These are phyloP conservation scores for Strix occidentalis DNA, from an alignment of 2,797 vertebrate genomes.

Conservation along the genomic window DNA sequence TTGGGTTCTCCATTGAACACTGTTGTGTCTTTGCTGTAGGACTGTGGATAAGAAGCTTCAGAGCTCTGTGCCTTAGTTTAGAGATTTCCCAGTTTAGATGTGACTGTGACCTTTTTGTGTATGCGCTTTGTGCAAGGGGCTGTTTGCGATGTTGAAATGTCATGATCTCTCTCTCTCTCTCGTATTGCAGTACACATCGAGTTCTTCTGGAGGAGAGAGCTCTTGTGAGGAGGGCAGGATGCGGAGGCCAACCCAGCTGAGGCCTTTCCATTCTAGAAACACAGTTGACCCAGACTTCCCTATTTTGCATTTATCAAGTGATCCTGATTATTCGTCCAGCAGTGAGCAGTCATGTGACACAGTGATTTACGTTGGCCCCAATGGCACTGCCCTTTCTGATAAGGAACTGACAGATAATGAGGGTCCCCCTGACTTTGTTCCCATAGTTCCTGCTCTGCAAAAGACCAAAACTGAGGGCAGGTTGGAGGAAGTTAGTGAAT, in stretches of 20 bases:
- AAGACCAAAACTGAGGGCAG: conserved; percentile 80
- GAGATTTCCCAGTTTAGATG: not conserved
- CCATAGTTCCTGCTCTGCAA: conserved; percentile 94
- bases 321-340: conserved; percentile 90
- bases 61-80: not conserved
- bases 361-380: conserved; percentile 91
- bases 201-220: conserved; percentile 92
- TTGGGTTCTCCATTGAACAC: not conserved
- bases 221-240: conserved; percentile 90
- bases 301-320: conserved; percentile 84
- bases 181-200: conserved; percentile 86
- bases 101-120: not conserved
- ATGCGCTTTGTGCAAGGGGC: not conserved
- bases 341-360: conserved; percentile 97
- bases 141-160: not conserved
- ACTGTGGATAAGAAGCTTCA: not conserved
- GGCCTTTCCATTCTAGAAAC: conserved; percentile 89
- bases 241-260: conserved; percentile 84
- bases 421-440: conserved; percentile 89
- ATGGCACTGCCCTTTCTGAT: conserved; percentile 85
- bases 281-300: conserved; percentile 84
- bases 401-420: conserved; percentile 88
- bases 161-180: not conserved
- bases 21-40: not conserved
- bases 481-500: conserved; percentile 63